Evolutionary conservation across 2,113 vertebrate genomes (phyloP), one percentile per base, ranked within the genome.

Genomic region (Greenwoodochromis staneri): DNA sequence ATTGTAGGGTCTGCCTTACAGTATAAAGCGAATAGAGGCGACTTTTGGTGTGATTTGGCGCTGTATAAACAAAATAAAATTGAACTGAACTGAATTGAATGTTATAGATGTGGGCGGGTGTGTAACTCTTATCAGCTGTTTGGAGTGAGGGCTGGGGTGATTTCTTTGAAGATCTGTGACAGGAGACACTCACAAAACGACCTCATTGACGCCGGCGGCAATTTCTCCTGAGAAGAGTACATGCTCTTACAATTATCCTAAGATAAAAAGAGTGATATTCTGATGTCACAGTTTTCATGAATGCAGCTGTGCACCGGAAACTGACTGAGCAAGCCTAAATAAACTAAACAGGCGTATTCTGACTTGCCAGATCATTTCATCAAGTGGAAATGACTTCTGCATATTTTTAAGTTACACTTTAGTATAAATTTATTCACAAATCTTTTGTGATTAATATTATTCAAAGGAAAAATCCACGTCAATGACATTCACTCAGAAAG

Each of bases 311-410:
- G 54, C 21, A 27, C 54, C 54, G 7, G 21, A 55, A 55, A 3
- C 54, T 55, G 54, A 55, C 54, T 8, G 21, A 55, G 4, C 54
- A 55, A 55, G 21, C 21, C 21, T 53, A 55, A 55, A 8, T 55
- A 0, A 27, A 27, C 54, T 27, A 55, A 55, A 55, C 54, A 27
- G 54, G 21, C 21, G 2, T 27, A 55, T 55, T 55, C 21, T 55
- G 21, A 55, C 54, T 55, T 55, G 0, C 21, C 54, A 57, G 54
- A 27, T 57, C 21, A 27, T 57, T 57, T 57, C 0, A 57, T 57
- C 21, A 57, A 57, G 54, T 27, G 12, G 54, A 57, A 27, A 57
- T 57, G 21, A 57, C 54, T 57, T 27, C 54, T 55, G 54, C 24
- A 55, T 55, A 55, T 57, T 57, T 27, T 57, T 27, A 57, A 57